Evolutionary conservation across 2,113 vertebrate species (phyloP), one percentile per base, ranked within the genome.

Genomic region (Progne subis): DNA sequence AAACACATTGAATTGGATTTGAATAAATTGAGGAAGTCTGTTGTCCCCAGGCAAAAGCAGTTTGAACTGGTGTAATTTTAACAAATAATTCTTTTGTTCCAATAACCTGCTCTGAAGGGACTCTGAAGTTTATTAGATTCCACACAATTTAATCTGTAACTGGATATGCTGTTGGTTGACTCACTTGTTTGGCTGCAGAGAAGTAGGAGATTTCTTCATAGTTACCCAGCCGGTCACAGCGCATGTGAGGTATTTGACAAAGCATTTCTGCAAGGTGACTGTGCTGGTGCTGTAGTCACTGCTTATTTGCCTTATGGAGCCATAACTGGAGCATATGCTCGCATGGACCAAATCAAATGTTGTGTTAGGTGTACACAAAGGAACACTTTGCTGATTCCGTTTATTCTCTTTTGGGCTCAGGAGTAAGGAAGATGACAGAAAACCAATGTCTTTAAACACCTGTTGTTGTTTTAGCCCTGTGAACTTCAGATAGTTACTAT

Each of bases 241-340:
- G 0, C 0, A 0, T 16, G 16, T 44, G 34, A 88, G 24, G 39
- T 43, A 44, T 91, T 44, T 68, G 29, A 39, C 0, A 1, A 39
- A 76, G 23, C 61, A 46, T 82, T 92, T 83, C 69, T 92, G 71
- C 53, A 32, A 29, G 57, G 49, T 71, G 74, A 75, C 65, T 90
- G 23, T 77, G 31, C 44, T 52, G 44, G 34, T 86, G 34, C 14
- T 82, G 60, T 44, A 52, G 29, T 56, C 12, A 0, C 26, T 70
- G 39, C n/a, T 79, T 39, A 28, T 70, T 86, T 83, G 43, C 56
- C 10, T 3, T 39, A 4, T 11, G 28, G 85, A 88, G 37, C 53
- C 25, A 4, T 29, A 43, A 44, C 32, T 50, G 34, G 34, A 88
- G 39, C 59, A 29, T 25, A 41, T 44, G 19, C 26, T 71, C 3